A percentile compares a stretch with the other conserved stretches of the same genome.
Evolutionary conservation across 2,113 vertebrate genomes (phyloP).

Genomic region (Eleginops maclovinus): DNA sequence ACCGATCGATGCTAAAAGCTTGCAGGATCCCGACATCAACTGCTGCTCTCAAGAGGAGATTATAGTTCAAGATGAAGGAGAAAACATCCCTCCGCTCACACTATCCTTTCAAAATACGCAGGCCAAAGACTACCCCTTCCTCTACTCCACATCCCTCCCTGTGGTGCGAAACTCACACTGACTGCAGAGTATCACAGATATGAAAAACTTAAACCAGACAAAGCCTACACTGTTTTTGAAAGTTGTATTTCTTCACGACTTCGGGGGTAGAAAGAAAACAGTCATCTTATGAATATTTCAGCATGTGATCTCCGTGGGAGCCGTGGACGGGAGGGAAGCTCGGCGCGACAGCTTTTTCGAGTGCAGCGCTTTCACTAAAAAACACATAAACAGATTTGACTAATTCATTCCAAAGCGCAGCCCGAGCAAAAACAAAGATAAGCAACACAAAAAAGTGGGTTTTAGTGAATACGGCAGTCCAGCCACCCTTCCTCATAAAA

Average conservation of each 20-base stretch:
- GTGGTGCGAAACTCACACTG: conserved; percentile 62
- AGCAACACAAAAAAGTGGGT: conserved; percentile 45
- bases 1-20: conserved; percentile 75
- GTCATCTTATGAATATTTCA: conserved; percentile 82
- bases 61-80: conserved; percentile 74
- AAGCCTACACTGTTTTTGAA: conserved; percentile 66
- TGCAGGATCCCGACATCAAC: conserved; percentile 73
- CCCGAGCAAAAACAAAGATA: conserved; percentile 48
- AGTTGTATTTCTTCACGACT: conserved; percentile 29
- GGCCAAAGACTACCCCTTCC: conserved; percentile 57
- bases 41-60: conserved; percentile 75
- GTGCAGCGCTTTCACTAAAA: conserved; percentile 53
- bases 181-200: conserved; percentile 67
- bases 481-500: conserved; percentile 45
- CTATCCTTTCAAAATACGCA: conserved; percentile 47
- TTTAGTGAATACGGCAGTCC: conserved; percentile 13
- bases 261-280: conserved; percentile 56
- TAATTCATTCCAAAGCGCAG: conserved; percentile 71
- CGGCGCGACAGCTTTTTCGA: conserved; percentile 48
- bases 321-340: conserved; percentile 44
- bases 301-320: conserved; percentile 72
- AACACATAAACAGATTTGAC: conserved; percentile 61
- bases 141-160: conserved; percentile 45
- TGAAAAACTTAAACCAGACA: conserved; percentile 64
- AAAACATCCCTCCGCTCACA: conserved; percentile 52